Percentiles rank a stretch among this genome's conserved stretches.
Conservation (phyloP, 2,113 vertebrate genomes). For the Scytalopus superciliaris region DNA sequence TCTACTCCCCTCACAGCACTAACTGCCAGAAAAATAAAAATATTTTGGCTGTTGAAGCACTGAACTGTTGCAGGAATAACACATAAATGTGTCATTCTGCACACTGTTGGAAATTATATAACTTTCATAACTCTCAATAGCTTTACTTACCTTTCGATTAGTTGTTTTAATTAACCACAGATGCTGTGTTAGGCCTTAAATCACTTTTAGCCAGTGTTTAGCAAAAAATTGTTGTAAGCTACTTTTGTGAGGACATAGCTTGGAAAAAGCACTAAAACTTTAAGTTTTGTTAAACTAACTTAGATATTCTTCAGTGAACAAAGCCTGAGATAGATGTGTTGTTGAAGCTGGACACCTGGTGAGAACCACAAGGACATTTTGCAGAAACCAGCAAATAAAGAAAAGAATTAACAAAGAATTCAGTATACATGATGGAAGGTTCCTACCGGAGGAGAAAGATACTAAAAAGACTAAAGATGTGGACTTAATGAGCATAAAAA, state of each 20-base stretch:
- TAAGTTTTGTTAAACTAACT: neutral
- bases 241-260: neutral
- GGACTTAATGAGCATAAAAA: neutral
- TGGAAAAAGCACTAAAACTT: neutral
- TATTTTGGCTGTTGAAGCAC: neutral
- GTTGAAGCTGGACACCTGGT: neutral
- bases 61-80: neutral
- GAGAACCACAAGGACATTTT: neutral
- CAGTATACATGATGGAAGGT: neutral
- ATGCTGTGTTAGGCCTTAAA: neutral
- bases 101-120: neutral
- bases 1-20: neutral
- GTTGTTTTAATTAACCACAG: neutral
- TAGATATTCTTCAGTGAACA: neutral
- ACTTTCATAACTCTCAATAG: neutral
- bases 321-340: neutral
- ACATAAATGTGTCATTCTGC: neutral
- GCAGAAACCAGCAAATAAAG: neutral
- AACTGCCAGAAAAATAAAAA: neutral
- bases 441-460: neutral
- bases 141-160: neutral
- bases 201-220: neutral
- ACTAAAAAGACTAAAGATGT: neutral
- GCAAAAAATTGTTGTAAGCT: neutral
- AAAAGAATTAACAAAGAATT: neutral